These are phyloP conservation scores for Syncerus caffer DNA, from an alignment of 2,797 vertebrate genomes.

Conservation along the genomic window DNA sequence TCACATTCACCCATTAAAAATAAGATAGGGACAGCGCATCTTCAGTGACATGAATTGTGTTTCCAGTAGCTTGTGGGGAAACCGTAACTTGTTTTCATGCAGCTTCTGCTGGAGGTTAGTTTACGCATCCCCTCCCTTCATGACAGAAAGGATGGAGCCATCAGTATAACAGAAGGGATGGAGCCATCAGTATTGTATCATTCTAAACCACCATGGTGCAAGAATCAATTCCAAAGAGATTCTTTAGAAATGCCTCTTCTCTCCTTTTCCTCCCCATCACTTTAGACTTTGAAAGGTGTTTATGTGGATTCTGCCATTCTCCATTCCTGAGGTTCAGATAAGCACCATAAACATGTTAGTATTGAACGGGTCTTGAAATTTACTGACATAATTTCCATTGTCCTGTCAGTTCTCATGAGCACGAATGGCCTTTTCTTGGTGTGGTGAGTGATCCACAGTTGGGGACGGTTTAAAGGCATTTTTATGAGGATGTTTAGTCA, in stretches of 20 bases:
- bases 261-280: background rate
- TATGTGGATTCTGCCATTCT: accelerated
- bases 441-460: background rate
- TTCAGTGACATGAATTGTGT: accelerated
- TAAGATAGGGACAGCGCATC: background rate
- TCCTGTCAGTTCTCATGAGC: background rate
- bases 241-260: too few species aligned
- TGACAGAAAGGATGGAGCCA: background rate
- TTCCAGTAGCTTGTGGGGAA: background rate
- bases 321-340: background rate
- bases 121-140: accelerated
- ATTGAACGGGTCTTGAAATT: background rate
- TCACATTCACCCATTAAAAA: accelerated
- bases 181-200: accelerated
- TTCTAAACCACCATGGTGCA: background rate
- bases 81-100: accelerated
- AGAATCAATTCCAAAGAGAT: background rate
- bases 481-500: constrained; percentile 50
- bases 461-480: background rate
- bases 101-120: background rate
- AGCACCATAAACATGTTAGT: background rate
- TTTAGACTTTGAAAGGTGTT: too few species aligned
- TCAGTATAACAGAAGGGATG: background rate
- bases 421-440: background rate
- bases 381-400: background rate